These are phyloP conservation scores for Philaethria dido DNA, from an alignment of 2,888 invertebrate genomes.

Conservation along the genomic window DNA sequence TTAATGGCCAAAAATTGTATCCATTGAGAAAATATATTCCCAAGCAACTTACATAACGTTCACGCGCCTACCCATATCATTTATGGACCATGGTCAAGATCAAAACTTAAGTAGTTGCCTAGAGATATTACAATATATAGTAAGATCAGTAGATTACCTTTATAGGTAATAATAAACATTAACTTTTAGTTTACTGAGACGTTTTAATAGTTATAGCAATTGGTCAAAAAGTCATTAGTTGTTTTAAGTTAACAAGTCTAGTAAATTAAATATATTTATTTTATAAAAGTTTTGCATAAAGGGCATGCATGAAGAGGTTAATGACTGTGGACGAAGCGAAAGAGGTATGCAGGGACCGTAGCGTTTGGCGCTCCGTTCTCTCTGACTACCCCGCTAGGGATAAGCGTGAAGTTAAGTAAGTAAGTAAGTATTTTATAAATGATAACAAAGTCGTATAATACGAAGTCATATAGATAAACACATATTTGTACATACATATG, in stretches of 20 bases:
- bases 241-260: background rate
- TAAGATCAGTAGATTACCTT: background rate
- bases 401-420: no score
- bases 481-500: background rate
- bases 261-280: no score
- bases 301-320: no score
- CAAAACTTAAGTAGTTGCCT: background rate
- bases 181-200: background rate
- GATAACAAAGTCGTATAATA: background rate
- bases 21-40: background rate
- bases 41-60: background rate
- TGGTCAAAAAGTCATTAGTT: background rate
- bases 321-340: no score
- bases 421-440: background rate
- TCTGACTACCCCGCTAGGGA: no score
- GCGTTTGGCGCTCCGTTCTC: no score
- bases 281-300: no score
- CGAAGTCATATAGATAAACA: background rate
- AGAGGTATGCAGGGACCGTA: no score
- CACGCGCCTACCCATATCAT: no score
- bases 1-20: no score
- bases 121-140: background rate
- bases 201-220: no score
- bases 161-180: background rate
- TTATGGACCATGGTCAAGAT: background rate